A percentile compares a stretch with the other conserved stretches of the same genome.
phyloP scores from a whole-genome alignment of 1,140 invertebrate genomes.

The Oppia nitens region DNA sequence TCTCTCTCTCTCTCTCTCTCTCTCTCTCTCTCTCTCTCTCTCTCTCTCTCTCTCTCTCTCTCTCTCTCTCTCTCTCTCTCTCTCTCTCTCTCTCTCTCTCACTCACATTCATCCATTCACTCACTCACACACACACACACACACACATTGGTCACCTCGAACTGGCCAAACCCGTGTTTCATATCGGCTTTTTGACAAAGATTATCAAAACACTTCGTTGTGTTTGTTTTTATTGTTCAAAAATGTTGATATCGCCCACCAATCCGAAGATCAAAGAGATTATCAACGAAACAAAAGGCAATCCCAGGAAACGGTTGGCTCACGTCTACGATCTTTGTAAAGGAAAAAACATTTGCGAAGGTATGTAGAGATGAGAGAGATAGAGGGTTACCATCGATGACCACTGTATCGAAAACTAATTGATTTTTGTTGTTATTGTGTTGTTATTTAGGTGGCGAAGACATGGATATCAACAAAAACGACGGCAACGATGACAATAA shows the following conservation, averaged over 20 bases:
- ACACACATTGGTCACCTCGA: conserved; percentile 99
- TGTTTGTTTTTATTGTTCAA: conserved; percentile 95
- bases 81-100: too few relatives aligned
- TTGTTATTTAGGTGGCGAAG: conserved; percentile 50
- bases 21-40: too few relatives aligned
- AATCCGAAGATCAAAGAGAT: conserved; percentile 97
- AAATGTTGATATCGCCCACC: conserved; percentile 80
- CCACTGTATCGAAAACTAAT: too few relatives aligned
- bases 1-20: too few relatives aligned
- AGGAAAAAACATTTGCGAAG: conserved; percentile 93
- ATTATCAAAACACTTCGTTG: conserved; percentile 89
- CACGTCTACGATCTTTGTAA: conserved; percentile 98
- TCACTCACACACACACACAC: too few relatives aligned
- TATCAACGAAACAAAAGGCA: conserved; percentile 88
- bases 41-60: too few relatives aligned
- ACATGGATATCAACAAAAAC: conserved; percentile 51
- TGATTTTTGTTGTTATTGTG: too few relatives aligned
- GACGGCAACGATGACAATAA: conserved; percentile 4
- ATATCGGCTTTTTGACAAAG: conserved; percentile 94
- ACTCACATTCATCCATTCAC: too few relatives aligned
- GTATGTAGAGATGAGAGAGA: conserved; percentile 28
- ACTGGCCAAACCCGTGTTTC: conserved; percentile 94
- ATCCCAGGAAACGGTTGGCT: conserved; percentile 77
- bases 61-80: too few relatives aligned
- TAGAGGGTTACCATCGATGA: too few relatives aligned